Base-by-base conservation (phyloP, 2,113 vertebrate species). In the Tragulus kanchil region DNA sequence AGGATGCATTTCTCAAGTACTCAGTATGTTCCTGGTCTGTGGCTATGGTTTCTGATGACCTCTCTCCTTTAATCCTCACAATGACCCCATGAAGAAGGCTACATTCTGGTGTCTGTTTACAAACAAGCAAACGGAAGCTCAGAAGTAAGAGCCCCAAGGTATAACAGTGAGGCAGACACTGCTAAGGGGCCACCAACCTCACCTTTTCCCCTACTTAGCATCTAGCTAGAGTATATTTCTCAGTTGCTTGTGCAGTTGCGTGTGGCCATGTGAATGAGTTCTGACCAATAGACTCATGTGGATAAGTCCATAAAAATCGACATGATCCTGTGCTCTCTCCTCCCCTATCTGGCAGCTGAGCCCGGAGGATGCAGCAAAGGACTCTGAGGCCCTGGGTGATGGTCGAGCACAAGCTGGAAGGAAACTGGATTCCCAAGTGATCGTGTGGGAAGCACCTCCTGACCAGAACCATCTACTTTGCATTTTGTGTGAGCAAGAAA, bases 341-440 rank as follows among this genome's bases (percentile, higher is more conserved):
- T 42, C 7, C 31, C 17, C 13, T 13, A 56, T 31, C 36, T 86
- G 73, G 50, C 26, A 45, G 42, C 31, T 26, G 50, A 67, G 8
- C 31, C 3, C 50, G 6, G 78, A 69, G 15, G 52, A 52, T 45
- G n/a, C 26, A 78, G 13, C 6, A 67, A 31, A 86, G 31, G 19
- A 52, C 5, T 86, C 28, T 17, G 23, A 28, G 50, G 28, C 36
- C n/a, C 31, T 21, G 3, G 11, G 3, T 16, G 2, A 54, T 31
- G 54, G 61, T 54, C 12, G 48, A 69, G 54, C 61, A 31, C 6
- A 77, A 21, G 19, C 48, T 61, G n/a, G 19, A 69, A 92, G 56
- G 61, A 77, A 88, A 94, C n/a, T 25, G 78, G 17, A 61, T 52
- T 83, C 69, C 84, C 88, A n/a, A 84, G 36, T 31, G 59, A 89